A percentile compares a stretch with the other conserved stretches of the same genome.
These are phyloP conservation scores for Phaethornis superciliosus DNA, from an alignment of 2,113 vertebrate genomes.

Conservation along the genomic window DNA sequence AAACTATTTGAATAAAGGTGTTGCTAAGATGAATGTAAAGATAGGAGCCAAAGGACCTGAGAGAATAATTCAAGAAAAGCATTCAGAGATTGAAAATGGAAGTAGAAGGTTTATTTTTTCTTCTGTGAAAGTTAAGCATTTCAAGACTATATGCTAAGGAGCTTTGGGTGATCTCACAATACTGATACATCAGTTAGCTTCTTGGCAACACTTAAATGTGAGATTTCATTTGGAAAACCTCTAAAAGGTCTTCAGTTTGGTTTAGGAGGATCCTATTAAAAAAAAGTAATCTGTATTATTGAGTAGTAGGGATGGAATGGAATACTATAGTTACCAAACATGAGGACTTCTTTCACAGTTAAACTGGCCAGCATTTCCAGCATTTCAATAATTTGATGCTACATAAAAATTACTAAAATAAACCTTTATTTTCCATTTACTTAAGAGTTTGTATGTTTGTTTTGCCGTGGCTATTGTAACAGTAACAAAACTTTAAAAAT, in stretches of 20 bases:
- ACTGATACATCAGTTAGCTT: neutral
- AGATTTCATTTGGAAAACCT: slow-evolving; percentile 2
- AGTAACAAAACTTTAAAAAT: neutral
- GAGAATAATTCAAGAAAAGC: neutral
- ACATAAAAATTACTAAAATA: neutral
- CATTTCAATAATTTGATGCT: neutral
- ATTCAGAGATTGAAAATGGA: neutral
- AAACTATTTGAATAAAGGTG: neutral
- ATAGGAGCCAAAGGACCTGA: neutral
- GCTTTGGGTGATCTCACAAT: neutral
- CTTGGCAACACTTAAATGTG: neutral
- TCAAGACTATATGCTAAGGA: neutral
- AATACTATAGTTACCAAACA: neutral
- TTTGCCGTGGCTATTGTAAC: neutral
- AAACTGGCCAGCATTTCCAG: neutral
- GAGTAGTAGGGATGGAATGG: neutral
- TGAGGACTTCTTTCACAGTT: neutral
- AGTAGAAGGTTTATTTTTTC: neutral
- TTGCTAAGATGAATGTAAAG: neutral
- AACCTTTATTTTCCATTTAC: neutral
- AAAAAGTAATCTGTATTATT: neutral
- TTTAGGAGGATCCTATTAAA: neutral
- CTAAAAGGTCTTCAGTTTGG: neutral
- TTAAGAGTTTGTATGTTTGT: neutral
- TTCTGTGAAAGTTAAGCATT: neutral